Evolutionary conservation across 2,797 vertebrate genomes (phyloP).

Genomic region (Spizella passerina): DNA sequence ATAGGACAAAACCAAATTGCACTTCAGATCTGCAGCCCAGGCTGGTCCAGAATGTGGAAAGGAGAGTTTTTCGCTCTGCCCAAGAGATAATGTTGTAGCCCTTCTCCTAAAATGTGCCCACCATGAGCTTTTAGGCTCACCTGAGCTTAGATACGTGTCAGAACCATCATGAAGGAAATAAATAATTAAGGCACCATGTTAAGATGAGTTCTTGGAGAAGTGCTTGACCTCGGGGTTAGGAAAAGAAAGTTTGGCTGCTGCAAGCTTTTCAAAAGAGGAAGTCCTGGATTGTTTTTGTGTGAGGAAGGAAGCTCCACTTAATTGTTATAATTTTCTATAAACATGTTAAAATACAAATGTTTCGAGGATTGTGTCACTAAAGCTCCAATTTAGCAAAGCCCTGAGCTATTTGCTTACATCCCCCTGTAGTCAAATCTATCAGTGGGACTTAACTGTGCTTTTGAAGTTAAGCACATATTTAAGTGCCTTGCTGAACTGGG

Average conservation of each 20-base stretch:
- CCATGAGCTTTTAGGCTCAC: background rate
- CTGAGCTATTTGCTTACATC: slow-evolving; percentile 53
- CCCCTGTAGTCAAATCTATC: slow-evolving; percentile 53
- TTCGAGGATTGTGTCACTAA: slow-evolving; percentile 55
- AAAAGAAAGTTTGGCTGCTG: slow-evolving; percentile 50
- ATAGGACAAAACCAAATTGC: background rate
- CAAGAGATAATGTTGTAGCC: background rate
- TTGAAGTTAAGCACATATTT: slow-evolving; percentile 62
- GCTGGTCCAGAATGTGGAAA: background rate
- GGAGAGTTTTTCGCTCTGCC: background rate
- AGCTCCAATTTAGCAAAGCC: slow-evolving; percentile 37
- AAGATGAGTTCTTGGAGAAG: slow-evolving; percentile 42
- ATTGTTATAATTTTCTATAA: slow-evolving; percentile 61
- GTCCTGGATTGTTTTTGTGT: slow-evolving; percentile 40
- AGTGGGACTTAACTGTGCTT: slow-evolving; percentile 46
- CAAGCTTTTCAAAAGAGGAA: slow-evolving; percentile 22
- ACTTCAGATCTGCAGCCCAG: background rate
- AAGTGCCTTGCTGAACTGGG: slow-evolving; percentile 44
- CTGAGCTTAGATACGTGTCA: background rate
- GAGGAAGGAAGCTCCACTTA: slow-evolving; percentile 52
- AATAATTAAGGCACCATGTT: background rate
- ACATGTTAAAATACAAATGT: slow-evolving; percentile 62
- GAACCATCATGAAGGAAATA: background rate
- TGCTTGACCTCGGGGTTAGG: slow-evolving; percentile 19
- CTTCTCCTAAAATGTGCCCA: background rate